phyloP scores from a whole-genome alignment of 2,888 invertebrate species.

The Stenodema calcarata region DNA sequence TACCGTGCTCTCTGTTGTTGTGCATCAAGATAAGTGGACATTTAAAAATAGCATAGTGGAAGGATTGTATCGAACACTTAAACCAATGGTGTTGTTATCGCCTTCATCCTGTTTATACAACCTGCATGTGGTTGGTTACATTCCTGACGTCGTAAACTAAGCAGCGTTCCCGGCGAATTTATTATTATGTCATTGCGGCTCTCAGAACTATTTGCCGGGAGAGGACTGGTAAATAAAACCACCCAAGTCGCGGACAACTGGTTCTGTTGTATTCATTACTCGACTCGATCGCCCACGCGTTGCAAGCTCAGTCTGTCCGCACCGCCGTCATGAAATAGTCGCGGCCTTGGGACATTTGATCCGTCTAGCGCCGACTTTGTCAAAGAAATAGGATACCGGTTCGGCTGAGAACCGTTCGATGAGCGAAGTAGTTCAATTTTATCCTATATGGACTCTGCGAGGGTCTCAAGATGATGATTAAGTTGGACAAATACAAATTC shows the following conservation, averaged over 20 bases:
- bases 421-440: too few species aligned
- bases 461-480: too few species aligned
- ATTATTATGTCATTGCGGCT: background rate
- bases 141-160: background rate
- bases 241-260: slow-evolving; percentile 10
- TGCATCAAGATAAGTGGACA: too few species aligned
- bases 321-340: background rate
- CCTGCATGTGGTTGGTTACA: background rate
- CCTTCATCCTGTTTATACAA: background rate
- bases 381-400: background rate
- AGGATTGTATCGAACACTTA: too few species aligned
- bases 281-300: background rate
- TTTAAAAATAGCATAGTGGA: too few species aligned
- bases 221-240: background rate
- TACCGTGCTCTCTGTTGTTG: too few species aligned
- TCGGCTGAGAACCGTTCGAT: background rate
- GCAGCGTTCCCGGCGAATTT: background rate
- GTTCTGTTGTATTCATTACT: slow-evolving; percentile 8
- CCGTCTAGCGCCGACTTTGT: background rate
- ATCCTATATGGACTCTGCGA: too few species aligned
- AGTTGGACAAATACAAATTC: too few species aligned
- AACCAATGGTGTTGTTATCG: too few species aligned
- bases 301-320: background rate
- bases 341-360: slow-evolving; percentile 16
- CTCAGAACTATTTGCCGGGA: background rate